Evolutionary conservation across 2,888 invertebrate species (phyloP), one percentile per base, ranked within the genome.

Genomic region (Cephus pygmeus): DNA sequence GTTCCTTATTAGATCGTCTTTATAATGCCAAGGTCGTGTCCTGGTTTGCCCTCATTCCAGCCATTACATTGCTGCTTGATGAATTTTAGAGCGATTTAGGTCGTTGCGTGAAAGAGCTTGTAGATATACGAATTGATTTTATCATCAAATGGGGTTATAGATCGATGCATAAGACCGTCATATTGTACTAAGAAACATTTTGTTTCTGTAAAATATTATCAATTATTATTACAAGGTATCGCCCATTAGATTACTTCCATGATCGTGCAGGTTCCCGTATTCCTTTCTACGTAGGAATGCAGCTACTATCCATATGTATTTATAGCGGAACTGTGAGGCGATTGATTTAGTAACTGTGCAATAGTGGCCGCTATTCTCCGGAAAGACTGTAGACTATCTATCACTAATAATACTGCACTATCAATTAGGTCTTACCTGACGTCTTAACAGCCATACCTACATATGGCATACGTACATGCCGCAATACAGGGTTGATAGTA

Each of bases 11-110:
- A 78, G 69, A 80, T 76, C 75, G 69, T 56, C 34, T 80, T 76
- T 74, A 75, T 83, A 85, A 85, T 81, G 85, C 81, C 85, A 82
- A 85, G 85, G 86, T 76, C 81, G 73, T 36, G 81, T 83, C 79
- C 80, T 80, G 79, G 79, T 82, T 85, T 83, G 73, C 76, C 76
- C 78, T 77, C 75, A 75, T 73, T 74, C 79, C 56, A 56, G 33
- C 73, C 73, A 23, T n/a, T 33, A 31, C n/a, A n/a, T 23, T 31
- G 34, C 71, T 31, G 23, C 71, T 35, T 35, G 74, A 74, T 35
- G 35, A 35, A 34, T 74, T 33, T 74, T n/a, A 9, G 74, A 74
- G 31, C 71, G 74, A 74, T 35, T 33, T n/a, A 74, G 33, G 35
- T 33, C 73, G 75, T 71, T 35, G 34, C 73, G 76, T n/a, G 76